These are phyloP conservation scores for Perodicticus potto DNA, from an alignment of 2,797 vertebrate species.

Conservation along the genomic window DNA sequence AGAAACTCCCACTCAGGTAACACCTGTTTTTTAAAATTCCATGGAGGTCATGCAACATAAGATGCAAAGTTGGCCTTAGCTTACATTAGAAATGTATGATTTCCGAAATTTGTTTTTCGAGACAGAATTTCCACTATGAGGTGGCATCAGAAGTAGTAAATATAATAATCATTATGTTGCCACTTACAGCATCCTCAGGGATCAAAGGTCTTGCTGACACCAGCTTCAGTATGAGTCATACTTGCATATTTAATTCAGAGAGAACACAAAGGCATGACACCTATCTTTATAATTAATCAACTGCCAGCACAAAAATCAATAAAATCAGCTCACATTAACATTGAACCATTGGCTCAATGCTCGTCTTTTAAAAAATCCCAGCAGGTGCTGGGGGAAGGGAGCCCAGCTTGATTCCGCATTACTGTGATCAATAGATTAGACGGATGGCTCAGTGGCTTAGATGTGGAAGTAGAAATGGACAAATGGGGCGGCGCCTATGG, in stretches of 20 bases:
- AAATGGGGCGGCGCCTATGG: conserved; percentile 11
- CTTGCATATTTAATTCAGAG: conserved; percentile 62
- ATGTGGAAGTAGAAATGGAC: conserved; percentile 26
- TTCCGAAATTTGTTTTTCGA: conserved; percentile 35
- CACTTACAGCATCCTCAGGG: conserved; percentile 21
- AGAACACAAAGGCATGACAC: conserved; percentile 61
- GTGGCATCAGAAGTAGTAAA: not conserved
- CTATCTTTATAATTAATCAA: conserved; percentile 61
- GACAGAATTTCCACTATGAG: conserved; percentile 24
- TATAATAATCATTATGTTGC: conserved; percentile 46
- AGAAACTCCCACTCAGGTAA: conserved; percentile 21
- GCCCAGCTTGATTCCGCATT: not conserved
- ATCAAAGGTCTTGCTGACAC: conserved; percentile 64
- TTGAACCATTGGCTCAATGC: conserved; percentile 44
- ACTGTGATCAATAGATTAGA: conserved; percentile 44
- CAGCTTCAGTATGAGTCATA: conserved; percentile 65
- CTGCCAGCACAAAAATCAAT: conserved; percentile 64
- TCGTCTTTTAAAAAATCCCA: conserved; percentile 26
- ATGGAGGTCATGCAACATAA: not conserved
- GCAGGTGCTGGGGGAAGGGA: not conserved
- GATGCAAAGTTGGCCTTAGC: conserved; percentile 26
- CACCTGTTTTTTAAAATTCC: conserved; percentile 32
- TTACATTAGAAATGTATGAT: conserved; percentile 20
- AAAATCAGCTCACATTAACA: conserved; percentile 18
- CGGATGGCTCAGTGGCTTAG: not conserved